These are phyloP conservation scores for Lobophora halterata DNA, from an alignment of 2,888 invertebrate species.

Conservation along the genomic window DNA sequence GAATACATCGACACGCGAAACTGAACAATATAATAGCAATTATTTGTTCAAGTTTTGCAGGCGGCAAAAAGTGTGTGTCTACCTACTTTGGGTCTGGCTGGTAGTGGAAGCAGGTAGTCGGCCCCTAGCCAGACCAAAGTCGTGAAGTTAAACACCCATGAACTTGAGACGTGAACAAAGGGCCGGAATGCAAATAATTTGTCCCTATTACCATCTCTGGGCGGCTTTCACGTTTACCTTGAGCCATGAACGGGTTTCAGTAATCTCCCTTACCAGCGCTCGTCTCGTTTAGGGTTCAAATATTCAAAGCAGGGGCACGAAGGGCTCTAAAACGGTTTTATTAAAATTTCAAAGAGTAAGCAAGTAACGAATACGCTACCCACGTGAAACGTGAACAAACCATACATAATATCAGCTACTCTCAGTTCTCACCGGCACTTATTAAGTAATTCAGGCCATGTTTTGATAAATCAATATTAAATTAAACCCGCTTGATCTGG, in stretches of 20 bases:
- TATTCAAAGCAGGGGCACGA: conserved; percentile 36
- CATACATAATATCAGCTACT: no score
- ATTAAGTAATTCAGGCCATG: no score
- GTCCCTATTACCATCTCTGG: conserved; percentile 64
- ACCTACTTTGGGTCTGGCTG: conserved; percentile 17
- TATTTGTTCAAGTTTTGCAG: conserved; percentile 6
- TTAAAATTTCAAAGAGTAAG: conserved; percentile 39
- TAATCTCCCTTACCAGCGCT: conserved; percentile 49
- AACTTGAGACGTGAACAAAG: conserved; percentile 68
- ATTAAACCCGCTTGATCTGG: no score
- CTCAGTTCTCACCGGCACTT: no score
- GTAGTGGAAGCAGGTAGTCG: conserved; percentile 51
- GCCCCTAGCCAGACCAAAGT: conserved; percentile 44
- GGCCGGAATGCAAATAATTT: conserved; percentile 70
- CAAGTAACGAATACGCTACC: conserved; percentile 25
- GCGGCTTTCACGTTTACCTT: conserved; percentile 64
- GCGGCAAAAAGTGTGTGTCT: conserved; percentile 12
- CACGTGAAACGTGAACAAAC: conserved; percentile 19
- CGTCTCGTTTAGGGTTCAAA: conserved; percentile 33
- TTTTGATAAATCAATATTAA: no score
- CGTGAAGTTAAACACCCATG: conserved; percentile 54
- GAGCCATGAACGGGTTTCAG: conserved; percentile 63
- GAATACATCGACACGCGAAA: no score
- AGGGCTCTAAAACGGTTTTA: conserved; percentile 38
- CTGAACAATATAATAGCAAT: no score